These are phyloP conservation scores for Xylophagus ater DNA, from an alignment of 2,888 invertebrate species.

Conservation along the genomic window DNA sequence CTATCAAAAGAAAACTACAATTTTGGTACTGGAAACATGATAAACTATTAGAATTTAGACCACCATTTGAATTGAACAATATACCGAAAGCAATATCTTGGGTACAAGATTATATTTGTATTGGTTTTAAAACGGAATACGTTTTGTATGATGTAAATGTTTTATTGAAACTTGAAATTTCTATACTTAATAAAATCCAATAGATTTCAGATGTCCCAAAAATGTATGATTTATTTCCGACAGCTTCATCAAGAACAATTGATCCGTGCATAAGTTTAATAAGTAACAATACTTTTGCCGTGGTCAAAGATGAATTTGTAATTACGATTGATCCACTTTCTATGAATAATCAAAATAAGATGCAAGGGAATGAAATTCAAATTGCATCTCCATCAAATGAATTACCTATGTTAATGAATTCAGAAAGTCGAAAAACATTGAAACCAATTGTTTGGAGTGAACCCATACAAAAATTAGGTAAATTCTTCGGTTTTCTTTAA, in stretches of 20 bases:
- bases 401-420: not conserved
- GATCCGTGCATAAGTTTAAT: constrained; percentile 77
- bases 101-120: constrained; percentile 74
- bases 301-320: constrained; percentile 79
- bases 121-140: constrained; percentile 79
- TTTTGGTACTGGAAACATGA: constrained; percentile 83
- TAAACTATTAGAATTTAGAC: constrained; percentile 59
- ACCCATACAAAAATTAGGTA: constrained; percentile 31
- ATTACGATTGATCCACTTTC: constrained; percentile 69
- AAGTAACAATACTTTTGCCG: constrained; percentile 61
- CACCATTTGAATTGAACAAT: constrained; percentile 68
- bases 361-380: constrained; percentile 4
- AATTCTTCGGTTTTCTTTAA: not conserved
- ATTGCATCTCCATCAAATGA: constrained; percentile 1
- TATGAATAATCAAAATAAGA: constrained; percentile 2
- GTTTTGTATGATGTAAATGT: constrained; percentile 57
- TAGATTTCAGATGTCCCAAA: constrained; percentile 33
- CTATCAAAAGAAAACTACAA: constrained; percentile 72
- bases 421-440: constrained; percentile 11
- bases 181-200: not conserved
- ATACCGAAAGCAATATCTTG: constrained; percentile 69
- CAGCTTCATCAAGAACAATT: constrained; percentile 61
- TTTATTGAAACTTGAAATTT: not conserved
- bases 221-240: constrained; percentile 74
- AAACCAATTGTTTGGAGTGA: constrained; percentile 29